Percentiles rank a stretch among this genome's conserved stretches.
phyloP scores from a whole-genome alignment of 2,888 invertebrate species.

The Notodonta ziczac region DNA sequence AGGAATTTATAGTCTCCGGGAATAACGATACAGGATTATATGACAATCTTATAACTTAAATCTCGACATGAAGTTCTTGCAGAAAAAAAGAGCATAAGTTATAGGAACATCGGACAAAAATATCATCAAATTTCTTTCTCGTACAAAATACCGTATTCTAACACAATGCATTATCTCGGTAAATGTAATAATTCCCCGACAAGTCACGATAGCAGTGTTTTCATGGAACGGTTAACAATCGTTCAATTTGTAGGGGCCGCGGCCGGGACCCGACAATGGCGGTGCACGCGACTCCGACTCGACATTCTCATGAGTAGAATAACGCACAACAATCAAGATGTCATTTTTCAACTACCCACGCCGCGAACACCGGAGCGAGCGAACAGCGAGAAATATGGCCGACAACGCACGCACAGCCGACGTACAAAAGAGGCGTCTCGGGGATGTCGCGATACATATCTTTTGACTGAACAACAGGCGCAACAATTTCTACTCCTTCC shows the following conservation, averaged over 20 bases:
- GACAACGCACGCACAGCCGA: slow-evolving; percentile 74
- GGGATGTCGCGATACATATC: slow-evolving; percentile 78
- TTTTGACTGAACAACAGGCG: slow-evolving; percentile 67
- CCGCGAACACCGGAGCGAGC: slow-evolving; percentile 63
- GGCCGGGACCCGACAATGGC: slow-evolving; percentile 70
- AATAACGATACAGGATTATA: slow-evolving; percentile 7
- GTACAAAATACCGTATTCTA: slow-evolving; percentile 33
- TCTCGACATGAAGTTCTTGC: no score
- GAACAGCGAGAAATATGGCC: slow-evolving; percentile 78
- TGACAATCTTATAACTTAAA: no score
- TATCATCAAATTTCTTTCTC: no score
- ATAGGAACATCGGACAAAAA: no score
- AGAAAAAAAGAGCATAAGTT: no score
- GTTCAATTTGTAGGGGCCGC: slow-evolving; percentile 80
- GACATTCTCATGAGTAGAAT: slow-evolving; percentile 82
- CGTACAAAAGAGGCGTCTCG: slow-evolving; percentile 75
- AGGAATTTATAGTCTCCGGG: slow-evolving; percentile 13
- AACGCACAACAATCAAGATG: slow-evolving; percentile 84
- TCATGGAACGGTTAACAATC: slow-evolving; percentile 78
- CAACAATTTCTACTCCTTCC: slow-evolving; percentile 62
- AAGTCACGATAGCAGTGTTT: slow-evolving; percentile 76
- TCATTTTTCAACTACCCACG: slow-evolving; percentile 85
- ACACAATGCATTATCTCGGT: slow-evolving; percentile 59
- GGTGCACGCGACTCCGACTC: slow-evolving; percentile 71
- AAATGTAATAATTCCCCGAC: slow-evolving; percentile 74